Conservation (phyloP, 2,888 invertebrate species). For the Serripes groenlandicus region DNA sequence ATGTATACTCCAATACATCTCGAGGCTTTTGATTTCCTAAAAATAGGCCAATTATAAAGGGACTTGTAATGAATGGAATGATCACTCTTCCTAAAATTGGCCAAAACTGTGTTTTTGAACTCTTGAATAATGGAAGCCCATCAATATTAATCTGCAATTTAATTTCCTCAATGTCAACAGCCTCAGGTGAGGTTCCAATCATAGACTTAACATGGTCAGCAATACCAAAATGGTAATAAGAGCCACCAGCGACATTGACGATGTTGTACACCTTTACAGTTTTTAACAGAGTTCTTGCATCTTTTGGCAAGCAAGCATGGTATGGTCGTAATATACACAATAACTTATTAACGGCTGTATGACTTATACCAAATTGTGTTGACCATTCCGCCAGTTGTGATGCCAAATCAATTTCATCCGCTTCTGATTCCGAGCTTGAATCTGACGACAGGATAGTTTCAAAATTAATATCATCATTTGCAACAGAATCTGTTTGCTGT, state of each 20-base stretch:
- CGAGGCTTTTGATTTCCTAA: conserved; percentile 50
- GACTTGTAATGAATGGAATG: conserved; percentile 12
- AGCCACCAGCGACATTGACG: conserved; percentile 29
- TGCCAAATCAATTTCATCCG: not conserved
- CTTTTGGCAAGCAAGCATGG: conserved; percentile 39
- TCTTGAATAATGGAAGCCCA: conserved; percentile 49
- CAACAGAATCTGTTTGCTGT: too few relatives aligned
- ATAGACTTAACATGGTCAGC: not conserved
- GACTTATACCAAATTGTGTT: conserved; percentile 22
- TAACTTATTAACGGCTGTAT: conserved; percentile 32
- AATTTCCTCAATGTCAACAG: conserved; percentile 18
- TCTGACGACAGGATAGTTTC: too few relatives aligned
- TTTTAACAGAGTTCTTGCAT: conserved; percentile 46
- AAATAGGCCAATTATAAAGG: conserved; percentile 42
- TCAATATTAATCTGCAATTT: conserved; percentile 48
- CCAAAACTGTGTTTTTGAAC: conserved; percentile 40
- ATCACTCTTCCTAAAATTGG: conserved; percentile 41
- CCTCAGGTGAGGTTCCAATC: not conserved
- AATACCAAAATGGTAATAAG: conserved; percentile 52
- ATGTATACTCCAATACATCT: conserved; percentile 1
- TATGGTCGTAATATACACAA: conserved; percentile 12
- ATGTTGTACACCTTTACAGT: conserved; percentile 31
- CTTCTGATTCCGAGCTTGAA: not conserved
- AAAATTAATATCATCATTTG: too few relatives aligned
- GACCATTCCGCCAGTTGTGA: conserved; percentile 22